Conservation (phyloP, 2,797 vertebrate genomes). For the Myotis pilosus region DNA sequence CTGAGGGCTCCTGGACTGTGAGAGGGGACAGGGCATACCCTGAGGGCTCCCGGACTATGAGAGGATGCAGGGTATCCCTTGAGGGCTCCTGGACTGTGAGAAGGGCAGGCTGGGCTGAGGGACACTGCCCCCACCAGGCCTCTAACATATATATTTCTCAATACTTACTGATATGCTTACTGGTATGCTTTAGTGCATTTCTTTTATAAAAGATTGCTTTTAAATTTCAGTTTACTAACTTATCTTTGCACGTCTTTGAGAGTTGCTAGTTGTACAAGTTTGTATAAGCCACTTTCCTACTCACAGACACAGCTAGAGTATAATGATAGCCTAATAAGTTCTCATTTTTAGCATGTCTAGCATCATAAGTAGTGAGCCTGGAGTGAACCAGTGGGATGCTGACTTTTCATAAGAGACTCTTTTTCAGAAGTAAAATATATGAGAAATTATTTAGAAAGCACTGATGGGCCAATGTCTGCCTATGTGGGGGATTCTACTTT, state of each 20-base stretch:
- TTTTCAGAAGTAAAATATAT: conserved; percentile 28
- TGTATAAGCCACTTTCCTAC: not conserved
- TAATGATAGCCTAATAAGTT: conserved; percentile 41
- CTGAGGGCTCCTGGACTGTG: too few species aligned
- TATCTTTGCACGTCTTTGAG: not conserved
- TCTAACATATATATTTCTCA: too few species aligned
- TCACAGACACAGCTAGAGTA: not conserved
- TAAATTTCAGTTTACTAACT: conserved; percentile 25
- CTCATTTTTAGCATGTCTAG: conserved; percentile 53
- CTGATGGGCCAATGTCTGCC: not conserved
- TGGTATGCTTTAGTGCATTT: not conserved
- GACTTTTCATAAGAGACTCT: not conserved
- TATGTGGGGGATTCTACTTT: not conserved
- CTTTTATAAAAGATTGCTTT: not conserved
- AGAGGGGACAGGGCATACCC: too few species aligned
- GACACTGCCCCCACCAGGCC: too few species aligned
- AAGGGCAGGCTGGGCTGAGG: too few species aligned
- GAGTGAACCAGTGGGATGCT: not conserved
- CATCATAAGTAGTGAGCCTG: not conserved
- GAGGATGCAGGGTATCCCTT: too few species aligned
- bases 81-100: too few species aligned
- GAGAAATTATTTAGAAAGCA: not conserved
- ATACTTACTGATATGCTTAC: not conserved
- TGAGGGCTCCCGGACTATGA: too few species aligned
- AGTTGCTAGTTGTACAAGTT: not conserved